Evolutionary conservation across 2,113 vertebrate genomes (phyloP), one percentile per base, ranked within the genome.

Genomic region (Istiophorus platypterus): DNA sequence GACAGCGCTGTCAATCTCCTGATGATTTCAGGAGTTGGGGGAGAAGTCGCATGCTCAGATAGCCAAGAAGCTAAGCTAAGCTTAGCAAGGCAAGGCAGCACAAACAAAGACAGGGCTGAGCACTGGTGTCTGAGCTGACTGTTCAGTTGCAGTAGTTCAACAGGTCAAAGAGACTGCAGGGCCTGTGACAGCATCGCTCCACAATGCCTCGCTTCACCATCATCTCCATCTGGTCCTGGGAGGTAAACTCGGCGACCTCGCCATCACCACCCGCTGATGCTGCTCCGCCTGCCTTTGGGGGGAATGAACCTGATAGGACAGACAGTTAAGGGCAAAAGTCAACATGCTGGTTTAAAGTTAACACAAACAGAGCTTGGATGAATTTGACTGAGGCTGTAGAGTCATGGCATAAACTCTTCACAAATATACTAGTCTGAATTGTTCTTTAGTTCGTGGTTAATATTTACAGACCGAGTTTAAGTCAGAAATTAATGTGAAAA

Each of bases 101-200:
- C 57, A 51, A 71, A 54, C 17, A 68, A 5, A 34, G 42, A 22
- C 37, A 15, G 27, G 37, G 34, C 20, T 5, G 47, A 78, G 73
- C 22, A 5, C 58, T 54, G 49, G 49, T 56, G 1, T 47, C 29
- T 11, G 41, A 39, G 27, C 31, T 70, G 17, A 37, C 5, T 31
- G 22, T 54, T 92, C 93, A 97, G 88, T 96, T 95, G 89, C 97
- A 98, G 93, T 97, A 97, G 74, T 92, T 96, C 86, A 97, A 93
- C 87, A 99, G 94, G 20, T 97, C 95, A 72, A 94, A 94, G 29
- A 97, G 87, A 22, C 93, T 96, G 81, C 97, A 99, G 7, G 96
- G 82, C 57, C 92, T 92, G 66, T 95, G 91, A 73, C 97, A 98
- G 88, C 97, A 97, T 80, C 96, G 94, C 41, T 98, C 96, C 66